Base-by-base conservation (phyloP, 2,888 invertebrate genomes). In the Zygothrica quintamaculata region DNA sequence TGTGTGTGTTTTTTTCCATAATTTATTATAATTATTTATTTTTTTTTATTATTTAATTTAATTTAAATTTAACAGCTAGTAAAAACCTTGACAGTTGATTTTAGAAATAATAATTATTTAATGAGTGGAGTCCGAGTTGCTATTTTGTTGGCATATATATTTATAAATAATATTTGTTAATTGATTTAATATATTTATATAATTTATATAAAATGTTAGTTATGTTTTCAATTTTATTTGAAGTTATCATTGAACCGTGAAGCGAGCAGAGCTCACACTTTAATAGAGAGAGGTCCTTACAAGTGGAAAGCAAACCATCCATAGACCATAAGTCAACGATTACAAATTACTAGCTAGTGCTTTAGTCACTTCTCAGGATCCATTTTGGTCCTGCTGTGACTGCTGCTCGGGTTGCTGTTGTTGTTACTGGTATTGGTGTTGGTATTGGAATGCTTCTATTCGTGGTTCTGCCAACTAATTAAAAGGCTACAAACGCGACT, bases 401-500 rank as follows among this genome's bases (percentile, higher is more conserved):
- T 36, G 2, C 62, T 59, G 37, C 46, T 25, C 7, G 40, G 42
- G 29, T 13, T 37, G n/a, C 7, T 33, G 57, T 11, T 50, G 48
- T 1, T 50, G 57, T 33, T 31, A 43, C 36, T 58, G 29, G 29
- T 9, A 26, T 26, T 26, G 26, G 26, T 26, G 44, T 51, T 37
- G 26, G 2, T 46, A 12, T 37, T 59, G 42, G 13, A 13, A 29
- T 48, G 56, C 39, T 53, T 29, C 39, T 52, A 50, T 40, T 65
- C 53, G 53, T 55, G 70, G 58, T 62, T 31, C 61, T 57, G 69
- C 65, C 77, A 71, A 77, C 82, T 81, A 84, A 84, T 81, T 84
- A 84, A 81, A 81, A 77, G 81, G 79, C 84, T 79, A 66, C 75
- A 75, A 74, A 57, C 65, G 64, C 74, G 75, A 40, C 65, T 44